Conservation (phyloP, 2,888 invertebrate species). For the Lottia scabra region DNA sequence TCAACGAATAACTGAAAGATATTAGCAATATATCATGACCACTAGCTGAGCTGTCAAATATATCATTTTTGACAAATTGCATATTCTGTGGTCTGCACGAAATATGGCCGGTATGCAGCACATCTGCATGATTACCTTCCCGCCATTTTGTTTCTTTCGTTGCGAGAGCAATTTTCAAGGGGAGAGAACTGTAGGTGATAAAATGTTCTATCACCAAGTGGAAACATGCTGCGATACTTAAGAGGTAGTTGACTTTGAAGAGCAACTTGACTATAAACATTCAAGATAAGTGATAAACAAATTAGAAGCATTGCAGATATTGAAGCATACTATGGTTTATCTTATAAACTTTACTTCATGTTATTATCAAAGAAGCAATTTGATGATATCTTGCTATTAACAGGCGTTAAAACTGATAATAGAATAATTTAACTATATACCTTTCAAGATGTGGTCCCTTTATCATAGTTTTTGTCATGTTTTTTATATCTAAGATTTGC, state of each 20-base stretch:
- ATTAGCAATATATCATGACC: neutral
- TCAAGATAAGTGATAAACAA: conserved; percentile 3
- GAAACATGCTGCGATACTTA: neutral
- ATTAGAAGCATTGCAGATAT: neutral
- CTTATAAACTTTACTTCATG: neutral
- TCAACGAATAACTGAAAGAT: neutral
- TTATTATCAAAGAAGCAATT: neutral
- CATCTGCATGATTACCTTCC: neutral
- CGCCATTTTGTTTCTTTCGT: neutral
- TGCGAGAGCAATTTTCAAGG: neutral
- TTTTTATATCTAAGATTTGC: no score
- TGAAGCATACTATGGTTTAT: neutral
- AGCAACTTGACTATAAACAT: conserved; percentile 4
- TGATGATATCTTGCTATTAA: conserved; percentile 1
- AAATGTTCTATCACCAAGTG: conserved; percentile 2
- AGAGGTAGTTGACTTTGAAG: conserved; percentile 3
- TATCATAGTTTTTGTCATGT: no score
- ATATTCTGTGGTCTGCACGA: neutral
- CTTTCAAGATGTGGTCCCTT: neutral
- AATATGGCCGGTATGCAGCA: neutral
- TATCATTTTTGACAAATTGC: conserved; percentile 5
- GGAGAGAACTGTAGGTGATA: conserved; percentile 2
- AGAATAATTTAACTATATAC: neutral
- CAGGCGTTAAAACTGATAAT: neutral
- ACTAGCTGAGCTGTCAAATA: conserved; percentile 3